These are phyloP conservation scores for Oophaga pumilio DNA, from an alignment of 2,113 vertebrate species.

Conservation along the genomic window DNA sequence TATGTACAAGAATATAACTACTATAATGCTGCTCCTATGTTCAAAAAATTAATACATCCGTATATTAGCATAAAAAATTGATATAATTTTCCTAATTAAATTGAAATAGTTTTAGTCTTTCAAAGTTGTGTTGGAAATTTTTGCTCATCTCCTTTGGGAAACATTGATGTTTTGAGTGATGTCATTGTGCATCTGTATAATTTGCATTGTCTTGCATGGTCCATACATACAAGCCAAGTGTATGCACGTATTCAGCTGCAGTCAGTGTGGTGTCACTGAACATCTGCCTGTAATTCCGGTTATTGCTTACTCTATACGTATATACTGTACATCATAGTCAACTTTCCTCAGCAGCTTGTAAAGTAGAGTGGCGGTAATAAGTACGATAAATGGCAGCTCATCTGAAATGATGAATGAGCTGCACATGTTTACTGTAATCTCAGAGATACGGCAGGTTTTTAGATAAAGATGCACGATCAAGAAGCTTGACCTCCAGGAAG, in stretches of 20 bases:
- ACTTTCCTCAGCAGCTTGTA: background rate
- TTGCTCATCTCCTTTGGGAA: too few relatives aligned
- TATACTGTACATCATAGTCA: background rate
- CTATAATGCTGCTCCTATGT: background rate
- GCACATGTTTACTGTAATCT: background rate
- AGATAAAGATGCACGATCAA: conserved; percentile 7
- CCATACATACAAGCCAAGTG: background rate
- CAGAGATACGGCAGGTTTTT: background rate
- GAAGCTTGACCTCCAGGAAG: background rate
- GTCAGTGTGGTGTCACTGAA: background rate
- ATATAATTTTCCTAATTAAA: too few relatives aligned
- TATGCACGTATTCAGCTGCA: background rate
- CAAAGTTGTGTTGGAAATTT: too few relatives aligned
- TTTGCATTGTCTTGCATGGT: background rate
- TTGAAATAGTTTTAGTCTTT: too few relatives aligned
- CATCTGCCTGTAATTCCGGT: background rate
- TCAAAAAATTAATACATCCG: background rate
- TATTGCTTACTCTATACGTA: background rate
- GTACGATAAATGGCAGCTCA: background rate
- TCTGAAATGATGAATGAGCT: conserved; percentile 1
- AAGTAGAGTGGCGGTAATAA: background rate
- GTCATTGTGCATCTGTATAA: too few relatives aligned
- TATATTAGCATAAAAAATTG: too few relatives aligned
- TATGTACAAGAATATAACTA: conserved; percentile 2
- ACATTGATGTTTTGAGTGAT: too few relatives aligned